These are phyloP conservation scores for Epinotia nisella DNA, from an alignment of 2,888 invertebrate genomes.

Conservation along the genomic window DNA sequence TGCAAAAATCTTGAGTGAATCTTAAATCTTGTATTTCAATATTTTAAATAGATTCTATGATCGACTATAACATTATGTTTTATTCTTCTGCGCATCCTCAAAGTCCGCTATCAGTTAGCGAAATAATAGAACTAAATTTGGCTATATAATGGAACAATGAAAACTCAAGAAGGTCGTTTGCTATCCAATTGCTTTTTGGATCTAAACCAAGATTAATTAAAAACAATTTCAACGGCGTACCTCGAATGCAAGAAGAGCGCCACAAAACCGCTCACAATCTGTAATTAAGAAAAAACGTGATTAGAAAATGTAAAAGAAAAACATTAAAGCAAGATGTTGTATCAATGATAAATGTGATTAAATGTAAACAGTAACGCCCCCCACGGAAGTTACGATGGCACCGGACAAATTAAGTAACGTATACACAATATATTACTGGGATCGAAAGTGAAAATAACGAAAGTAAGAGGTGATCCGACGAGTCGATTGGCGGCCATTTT, in stretches of 20 bases:
- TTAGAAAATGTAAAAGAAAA: constrained; percentile 44
- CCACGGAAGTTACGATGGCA: constrained; percentile 54
- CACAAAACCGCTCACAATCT: constrained; percentile 55
- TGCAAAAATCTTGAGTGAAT: constrained; percentile 1
- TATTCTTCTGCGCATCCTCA: not conserved
- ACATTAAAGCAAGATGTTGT: constrained; percentile 44
- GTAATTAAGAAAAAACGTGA: constrained; percentile 54
- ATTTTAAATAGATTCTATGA: not conserved
- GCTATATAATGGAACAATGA: not conserved
- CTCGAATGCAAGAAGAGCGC: constrained; percentile 60
- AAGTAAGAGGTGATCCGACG: constrained; percentile 70
- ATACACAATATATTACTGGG: constrained; percentile 64
- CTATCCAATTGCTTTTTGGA: constrained; percentile 5
- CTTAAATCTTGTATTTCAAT: not conserved
- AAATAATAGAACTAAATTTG: not conserved
- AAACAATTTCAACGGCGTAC: constrained; percentile 50
- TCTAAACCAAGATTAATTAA: not conserved
- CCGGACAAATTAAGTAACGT: constrained; percentile 66
- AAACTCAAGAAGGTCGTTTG: not conserved
- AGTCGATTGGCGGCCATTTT: constrained; percentile 63
- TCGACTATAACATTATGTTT: not conserved
- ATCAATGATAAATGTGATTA: constrained; percentile 48
- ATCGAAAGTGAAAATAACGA: constrained; percentile 80
- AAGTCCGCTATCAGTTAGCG: not conserved
- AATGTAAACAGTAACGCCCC: constrained; percentile 57